A percentile compares a stretch with the other conserved stretches of the same genome.
These are phyloP conservation scores for Linnaemya vulpina DNA, from an alignment of 2,888 invertebrate genomes.

Conservation along the genomic window DNA sequence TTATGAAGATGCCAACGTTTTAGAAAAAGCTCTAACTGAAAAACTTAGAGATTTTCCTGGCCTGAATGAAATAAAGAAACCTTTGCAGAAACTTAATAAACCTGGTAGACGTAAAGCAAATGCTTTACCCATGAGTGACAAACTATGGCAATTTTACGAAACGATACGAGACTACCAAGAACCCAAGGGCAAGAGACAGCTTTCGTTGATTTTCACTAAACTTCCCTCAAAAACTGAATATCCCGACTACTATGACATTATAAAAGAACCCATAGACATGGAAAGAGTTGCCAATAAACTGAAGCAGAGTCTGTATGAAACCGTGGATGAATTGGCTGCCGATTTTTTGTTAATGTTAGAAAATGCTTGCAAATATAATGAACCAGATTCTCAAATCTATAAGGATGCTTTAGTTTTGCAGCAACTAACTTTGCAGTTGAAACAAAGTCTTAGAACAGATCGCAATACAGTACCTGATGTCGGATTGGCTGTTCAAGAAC, in stretches of 20 bases:
- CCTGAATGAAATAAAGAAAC: slow-evolving; percentile 83
- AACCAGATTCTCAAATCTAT: slow-evolving; percentile 98
- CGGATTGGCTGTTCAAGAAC: slow-evolving; percentile 93
- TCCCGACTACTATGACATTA: slow-evolving; percentile 98
- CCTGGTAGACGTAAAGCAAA: slow-evolving; percentile 82
- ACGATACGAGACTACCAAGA: slow-evolving; percentile 95
- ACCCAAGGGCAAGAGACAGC: slow-evolving; percentile 91
- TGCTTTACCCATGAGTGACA: slow-evolving; percentile 86
- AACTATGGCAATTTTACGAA: slow-evolving; percentile 93
- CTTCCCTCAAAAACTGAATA: slow-evolving; percentile 96
- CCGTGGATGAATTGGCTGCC: slow-evolving; percentile 92
- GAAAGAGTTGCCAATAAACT: slow-evolving; percentile 95
- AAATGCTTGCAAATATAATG: slow-evolving; percentile 98
- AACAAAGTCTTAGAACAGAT: slow-evolving; percentile 89
- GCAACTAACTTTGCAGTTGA: slow-evolving; percentile 95
- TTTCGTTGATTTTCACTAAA: slow-evolving; percentile 97
- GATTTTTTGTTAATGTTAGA: slow-evolving; percentile 97
- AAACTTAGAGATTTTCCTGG: slow-evolving; percentile 90
- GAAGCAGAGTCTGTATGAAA: slow-evolving; percentile 89
- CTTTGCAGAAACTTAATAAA: slow-evolving; percentile 78
- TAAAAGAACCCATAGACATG: slow-evolving; percentile 98
- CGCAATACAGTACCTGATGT: slow-evolving; percentile 94
- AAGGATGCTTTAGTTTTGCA: slow-evolving; percentile 97
- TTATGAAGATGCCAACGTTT: slow-evolving; percentile 95
- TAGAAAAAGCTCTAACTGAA: slow-evolving; percentile 93